Conservation (phyloP, 2,113 vertebrate species). For the Sitta europaea region DNA sequence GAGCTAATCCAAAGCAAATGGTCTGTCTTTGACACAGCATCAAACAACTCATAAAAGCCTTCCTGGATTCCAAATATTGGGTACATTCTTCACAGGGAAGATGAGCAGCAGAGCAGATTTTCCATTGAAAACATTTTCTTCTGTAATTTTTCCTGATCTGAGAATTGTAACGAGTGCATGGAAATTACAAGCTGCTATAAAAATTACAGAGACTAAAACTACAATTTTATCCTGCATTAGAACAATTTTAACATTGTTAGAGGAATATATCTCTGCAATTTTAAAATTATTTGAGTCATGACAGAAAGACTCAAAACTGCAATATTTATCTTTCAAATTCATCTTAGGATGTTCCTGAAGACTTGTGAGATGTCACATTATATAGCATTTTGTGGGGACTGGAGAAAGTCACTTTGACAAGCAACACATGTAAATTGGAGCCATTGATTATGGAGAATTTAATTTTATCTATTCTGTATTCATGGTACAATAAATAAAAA, state of each 20-base stretch:
- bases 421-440: constrained; percentile 47
- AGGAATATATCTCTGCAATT: constrained; percentile 78
- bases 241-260: constrained; percentile 80
- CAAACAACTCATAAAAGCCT: constrained; percentile 15
- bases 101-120: constrained; percentile 11
- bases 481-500: constrained; percentile 61
- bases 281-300: constrained; percentile 83
- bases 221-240: constrained; percentile 77
- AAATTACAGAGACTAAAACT: constrained; percentile 79
- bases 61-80: neutral
- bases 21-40: neutral
- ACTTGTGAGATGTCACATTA: constrained; percentile 69
- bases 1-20: neutral
- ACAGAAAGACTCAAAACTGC: constrained; percentile 78
- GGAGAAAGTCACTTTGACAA: constrained; percentile 71
- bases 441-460: constrained; percentile 63
- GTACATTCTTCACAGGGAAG: neutral
- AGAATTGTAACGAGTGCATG: constrained; percentile 63
- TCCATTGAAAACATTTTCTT: constrained; percentile 12
- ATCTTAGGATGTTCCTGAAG: constrained; percentile 68
- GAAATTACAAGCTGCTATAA: constrained; percentile 80
- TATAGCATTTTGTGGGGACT: constrained; percentile 30
- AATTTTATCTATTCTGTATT: constrained; percentile 62
- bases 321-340: constrained; percentile 81
- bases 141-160: constrained; percentile 37